Conservation (phyloP, 2,888 invertebrate genomes). For the Parnassius apollo region DNA sequence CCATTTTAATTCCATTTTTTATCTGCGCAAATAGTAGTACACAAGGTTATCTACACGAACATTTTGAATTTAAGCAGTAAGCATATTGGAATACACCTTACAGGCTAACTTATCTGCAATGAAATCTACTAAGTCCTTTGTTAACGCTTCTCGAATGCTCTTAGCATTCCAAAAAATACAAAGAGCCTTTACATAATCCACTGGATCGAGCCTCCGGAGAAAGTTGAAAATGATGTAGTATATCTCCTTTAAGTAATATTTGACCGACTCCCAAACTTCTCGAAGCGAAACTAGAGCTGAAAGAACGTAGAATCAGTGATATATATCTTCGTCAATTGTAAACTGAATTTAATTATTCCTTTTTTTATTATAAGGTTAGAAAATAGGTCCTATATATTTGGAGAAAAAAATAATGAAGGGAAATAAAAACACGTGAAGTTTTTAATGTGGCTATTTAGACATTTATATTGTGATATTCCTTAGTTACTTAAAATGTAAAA, state of each 20-base stretch:
- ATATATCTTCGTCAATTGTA: no score
- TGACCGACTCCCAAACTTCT: constrained; percentile 57
- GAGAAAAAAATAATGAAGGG: no score
- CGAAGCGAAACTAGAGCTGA: constrained; percentile 58
- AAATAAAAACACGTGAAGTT: no score
- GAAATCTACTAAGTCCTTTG: constrained; percentile 27
- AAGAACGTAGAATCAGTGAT: constrained; percentile 8
- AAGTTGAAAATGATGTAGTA: constrained; percentile 61
- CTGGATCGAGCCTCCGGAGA: constrained; percentile 50
- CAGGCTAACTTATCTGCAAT: constrained; percentile 54
- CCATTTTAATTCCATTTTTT: no score
- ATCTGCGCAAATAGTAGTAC: no score
- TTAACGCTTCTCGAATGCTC: constrained; percentile 35
- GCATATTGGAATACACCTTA: constrained; percentile 53
- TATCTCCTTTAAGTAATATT: constrained; percentile 54
- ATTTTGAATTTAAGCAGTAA: neutral
- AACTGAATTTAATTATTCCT: no score
- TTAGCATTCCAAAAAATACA: constrained; percentile 46
- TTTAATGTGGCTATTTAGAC: no score
- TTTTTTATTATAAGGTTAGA: no score
- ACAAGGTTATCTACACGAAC: no score
- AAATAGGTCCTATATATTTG: no score
- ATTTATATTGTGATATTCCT: no score
- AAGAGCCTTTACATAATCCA: constrained; percentile 52
- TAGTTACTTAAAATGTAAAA: no score